phyloP scores from a whole-genome alignment of 2,797 vertebrate genomes.

The Psittacula derbiana region DNA sequence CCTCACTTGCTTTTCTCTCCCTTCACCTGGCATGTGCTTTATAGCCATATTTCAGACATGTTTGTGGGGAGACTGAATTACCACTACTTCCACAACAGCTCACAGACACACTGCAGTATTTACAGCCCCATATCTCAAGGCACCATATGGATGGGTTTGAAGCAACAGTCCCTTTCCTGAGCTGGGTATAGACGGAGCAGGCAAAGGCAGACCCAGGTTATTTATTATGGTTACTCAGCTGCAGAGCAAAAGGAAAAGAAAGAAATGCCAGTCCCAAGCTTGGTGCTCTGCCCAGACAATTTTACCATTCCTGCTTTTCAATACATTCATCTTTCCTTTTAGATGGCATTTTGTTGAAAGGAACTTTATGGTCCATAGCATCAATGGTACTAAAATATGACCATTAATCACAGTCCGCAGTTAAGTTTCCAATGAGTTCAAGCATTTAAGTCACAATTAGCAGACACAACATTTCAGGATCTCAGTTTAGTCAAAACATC shows the following conservation, averaged over 20 bases:
- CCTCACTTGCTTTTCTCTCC: neutral
- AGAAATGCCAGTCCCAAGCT: neutral
- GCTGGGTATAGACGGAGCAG: neutral
- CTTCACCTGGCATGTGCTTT: fast-evolving
- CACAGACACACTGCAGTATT: neutral
- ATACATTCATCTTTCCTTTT: neutral
- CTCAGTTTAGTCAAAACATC: neutral
- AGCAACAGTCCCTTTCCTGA: neutral
- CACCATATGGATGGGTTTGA: neutral
- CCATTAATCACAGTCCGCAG: neutral
- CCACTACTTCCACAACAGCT: neutral
- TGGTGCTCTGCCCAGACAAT: constrained; percentile 4
- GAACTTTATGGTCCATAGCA: constrained; percentile 14
- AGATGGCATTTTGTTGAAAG: constrained; percentile 19
- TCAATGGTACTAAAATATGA: neutral
- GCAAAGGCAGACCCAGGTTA: neutral
- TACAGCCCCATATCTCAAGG: neutral
- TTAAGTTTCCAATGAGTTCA: neutral
- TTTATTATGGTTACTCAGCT: neutral
- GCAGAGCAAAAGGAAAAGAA: neutral
- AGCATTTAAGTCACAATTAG: constrained; percentile 49
- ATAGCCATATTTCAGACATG: neutral
- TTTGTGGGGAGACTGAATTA: neutral
- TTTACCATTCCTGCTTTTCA: neutral
- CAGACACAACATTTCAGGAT: constrained; percentile 18